Conservation (phyloP, 2,113 vertebrate species). For the Eretmochelys imbricata region DNA sequence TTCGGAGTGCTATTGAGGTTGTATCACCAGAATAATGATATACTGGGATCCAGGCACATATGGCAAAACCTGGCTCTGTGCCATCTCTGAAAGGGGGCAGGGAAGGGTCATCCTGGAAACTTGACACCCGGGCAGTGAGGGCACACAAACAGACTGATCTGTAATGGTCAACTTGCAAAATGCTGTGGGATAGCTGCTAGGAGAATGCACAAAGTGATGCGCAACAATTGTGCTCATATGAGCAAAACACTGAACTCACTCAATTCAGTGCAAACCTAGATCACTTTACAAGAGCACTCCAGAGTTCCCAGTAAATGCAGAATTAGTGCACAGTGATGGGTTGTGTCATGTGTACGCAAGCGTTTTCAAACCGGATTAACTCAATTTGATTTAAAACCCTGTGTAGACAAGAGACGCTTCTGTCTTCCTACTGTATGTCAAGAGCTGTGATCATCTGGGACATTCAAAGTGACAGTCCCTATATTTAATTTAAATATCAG, state of each 20-base stretch:
- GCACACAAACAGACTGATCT: not conserved
- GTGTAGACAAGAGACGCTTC: not conserved
- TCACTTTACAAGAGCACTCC: not conserved
- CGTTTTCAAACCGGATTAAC: not conserved
- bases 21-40: too few species aligned
- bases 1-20: not conserved
- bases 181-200: not conserved
- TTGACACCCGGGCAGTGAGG: not conserved
- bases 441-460: not conserved
- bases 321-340: not conserved
- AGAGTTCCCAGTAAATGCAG: not conserved
- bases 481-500: slow-evolving; percentile 49
- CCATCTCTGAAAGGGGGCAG: not conserved
- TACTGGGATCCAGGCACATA: not conserved
- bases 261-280: not conserved
- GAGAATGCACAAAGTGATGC: not conserved
- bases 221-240: not conserved
- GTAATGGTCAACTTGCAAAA: not conserved
- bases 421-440: not conserved
- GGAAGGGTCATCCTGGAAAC: not conserved
- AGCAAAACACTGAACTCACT: not conserved
- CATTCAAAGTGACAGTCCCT: slow-evolving; percentile 32
- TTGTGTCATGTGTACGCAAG: not conserved
- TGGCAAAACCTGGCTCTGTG: not conserved
- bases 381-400: not conserved